Base-by-base conservation (phyloP, 2,113 vertebrate genomes). In the Nesogale talazaci region DNA sequence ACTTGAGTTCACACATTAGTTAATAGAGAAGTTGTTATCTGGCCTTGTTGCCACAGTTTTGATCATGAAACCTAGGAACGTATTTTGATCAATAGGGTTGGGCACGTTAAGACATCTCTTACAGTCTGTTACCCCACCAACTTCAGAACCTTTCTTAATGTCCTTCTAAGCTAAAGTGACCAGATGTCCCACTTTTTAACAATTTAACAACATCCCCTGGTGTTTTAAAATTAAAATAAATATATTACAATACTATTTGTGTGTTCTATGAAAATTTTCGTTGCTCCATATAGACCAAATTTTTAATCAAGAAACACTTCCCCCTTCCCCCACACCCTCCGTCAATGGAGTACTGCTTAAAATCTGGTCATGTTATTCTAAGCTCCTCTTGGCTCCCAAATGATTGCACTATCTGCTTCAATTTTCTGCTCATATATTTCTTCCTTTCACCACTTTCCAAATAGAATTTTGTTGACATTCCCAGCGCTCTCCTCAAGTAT, bases 21-120 rank as follows among this genome's bases (percentile, higher is more conserved):
- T 74, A 52, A 87, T 92, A 91, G 46, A 22, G n/a, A 85, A 34
- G 36, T 78, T 94, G 93, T 14, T 74, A 83, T 74, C 83, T 63
- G 69, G 17, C 63, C 79, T 90, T 85, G 38, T 15, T 38, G 69
- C 85, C 16, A 63, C 38, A 57, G 34, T 34, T 90, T 65, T 75
- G 86, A 29, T 63, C 42, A 75, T 23, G 79, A 90, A 38, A 59
- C 5, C 7, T 56, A 42, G 29, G 25, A 87, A 40, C 65, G 42
- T 40, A 36, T 27, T 59, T 67, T 76, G 57, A 23, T 38, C 40
- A 4, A 22, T 52, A 25, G 9, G 38, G 20, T 74, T 90, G 38
- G 34, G 29, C 40, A 88, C 57, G 75, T 3, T 29, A 42, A 57
- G 59, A 2, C 34, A 46, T 76, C 70, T 57, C n/a, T 92, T 79